Evolutionary conservation across 2,797 vertebrate genomes (phyloP), one percentile per base, ranked within the genome.

Genomic region (Scarus forsteni): DNA sequence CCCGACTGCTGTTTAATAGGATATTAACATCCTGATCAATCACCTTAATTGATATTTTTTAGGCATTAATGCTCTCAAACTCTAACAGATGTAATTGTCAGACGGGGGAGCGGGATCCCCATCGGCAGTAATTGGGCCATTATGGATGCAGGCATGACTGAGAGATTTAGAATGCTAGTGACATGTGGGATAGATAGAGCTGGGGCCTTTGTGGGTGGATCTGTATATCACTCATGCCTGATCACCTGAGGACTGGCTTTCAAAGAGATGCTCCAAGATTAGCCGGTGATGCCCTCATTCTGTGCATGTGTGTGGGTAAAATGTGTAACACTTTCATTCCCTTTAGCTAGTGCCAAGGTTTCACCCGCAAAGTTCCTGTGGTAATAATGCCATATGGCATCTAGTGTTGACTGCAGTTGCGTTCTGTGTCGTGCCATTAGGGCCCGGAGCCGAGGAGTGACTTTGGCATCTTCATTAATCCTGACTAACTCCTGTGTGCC

Each of bases 11-110:
- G 89, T 94, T 94, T 93, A 93, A 95, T 93, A 91, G 88, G 89
- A 92, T 90, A 91, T 93, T 92, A 92, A 93, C 90, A 92, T 92
- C 92, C 92, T 93, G 92, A 95, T 95, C 93, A 95, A 94, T 95
- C 93, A 93, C 87, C 91, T 92, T 94, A 94, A 94, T 94, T 94
- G 90, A 93, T 94, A 93, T 93, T 93, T 94, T 92, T 93, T 92
- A 92, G 91, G 92, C 92, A 93, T 94, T 94, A 94, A 93, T 86
- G 87, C 91, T 91, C 89, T 93, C 91, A 89, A 91, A 93, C 80
- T 89, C 92, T 88, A 93, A 93, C 91, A 93, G 92, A 94, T 94
- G 92, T 94, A 92, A 95, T 94, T 93, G 93, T 94, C 93, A 91
- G 89, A 92, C 84, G 86, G 91, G 27, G 89, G 91, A 93, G 80